Evolutionary conservation across 2,797 vertebrate species (phyloP).

Genomic region (Crocidura indochinensis): DNA sequence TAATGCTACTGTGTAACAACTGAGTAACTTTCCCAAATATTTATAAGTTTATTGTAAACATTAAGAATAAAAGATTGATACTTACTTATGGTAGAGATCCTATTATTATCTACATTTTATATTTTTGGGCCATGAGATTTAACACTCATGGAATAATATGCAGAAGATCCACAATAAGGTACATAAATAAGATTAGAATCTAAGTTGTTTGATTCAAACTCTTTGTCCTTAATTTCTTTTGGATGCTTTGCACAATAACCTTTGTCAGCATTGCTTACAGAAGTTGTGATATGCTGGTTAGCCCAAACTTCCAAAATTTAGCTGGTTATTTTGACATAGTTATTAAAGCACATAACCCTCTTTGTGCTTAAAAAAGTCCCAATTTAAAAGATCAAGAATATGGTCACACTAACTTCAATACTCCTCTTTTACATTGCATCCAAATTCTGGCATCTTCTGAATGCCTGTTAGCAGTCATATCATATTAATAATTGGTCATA

Average conservation of each 20-base stretch:
- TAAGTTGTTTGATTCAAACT: not conserved
- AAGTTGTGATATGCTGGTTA: not conserved
- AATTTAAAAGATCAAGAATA: not conserved
- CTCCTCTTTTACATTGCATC: not conserved
- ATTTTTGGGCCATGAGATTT: no score
- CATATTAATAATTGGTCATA: not conserved
- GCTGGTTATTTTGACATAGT: not conserved
- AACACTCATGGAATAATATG: not conserved
- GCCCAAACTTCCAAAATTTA: not conserved
- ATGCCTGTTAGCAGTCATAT: not conserved
- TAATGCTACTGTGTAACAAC: no score
- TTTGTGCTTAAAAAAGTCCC: not conserved
- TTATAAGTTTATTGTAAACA: conserved; percentile 20
- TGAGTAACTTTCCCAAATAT: not conserved
- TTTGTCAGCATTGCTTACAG: not conserved
- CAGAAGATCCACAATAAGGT: not conserved
- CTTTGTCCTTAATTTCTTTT: not conserved
- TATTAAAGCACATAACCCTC: not conserved
- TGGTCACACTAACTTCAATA: not conserved
- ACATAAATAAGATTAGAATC: not conserved
- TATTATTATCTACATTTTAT: not conserved
- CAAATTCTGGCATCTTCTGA: not conserved
- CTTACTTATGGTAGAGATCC: not conserved
- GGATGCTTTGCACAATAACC: not conserved
- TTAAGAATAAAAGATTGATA: conserved; percentile 29